Conservation (phyloP, 2,888 invertebrate species). For the Dolomedes plantarius region DNA sequence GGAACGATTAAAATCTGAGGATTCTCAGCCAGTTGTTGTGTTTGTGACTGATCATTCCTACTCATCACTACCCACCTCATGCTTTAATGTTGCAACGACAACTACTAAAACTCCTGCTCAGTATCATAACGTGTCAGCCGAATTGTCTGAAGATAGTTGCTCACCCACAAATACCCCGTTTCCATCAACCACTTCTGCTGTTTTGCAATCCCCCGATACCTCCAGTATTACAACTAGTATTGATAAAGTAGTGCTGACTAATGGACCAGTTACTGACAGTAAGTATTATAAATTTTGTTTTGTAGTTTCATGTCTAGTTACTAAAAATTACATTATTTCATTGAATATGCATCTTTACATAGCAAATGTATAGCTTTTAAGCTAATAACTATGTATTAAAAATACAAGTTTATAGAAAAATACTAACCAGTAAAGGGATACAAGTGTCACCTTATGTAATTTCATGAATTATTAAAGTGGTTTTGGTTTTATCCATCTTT, state of each 20-base stretch:
- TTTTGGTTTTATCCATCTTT: no score
- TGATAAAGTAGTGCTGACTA: conserved; percentile 47
- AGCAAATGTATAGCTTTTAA: no score
- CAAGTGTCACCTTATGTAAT: no score
- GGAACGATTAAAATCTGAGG: conserved; percentile 76
- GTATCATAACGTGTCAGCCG: conserved; percentile 75
- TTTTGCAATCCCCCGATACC: conserved; percentile 37
- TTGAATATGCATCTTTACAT: no score
- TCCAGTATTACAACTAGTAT: conserved; percentile 59
- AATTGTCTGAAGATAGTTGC: conserved; percentile 72
- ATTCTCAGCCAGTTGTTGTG: conserved; percentile 74
- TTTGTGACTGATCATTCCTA: conserved; percentile 75
- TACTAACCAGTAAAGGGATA: no score
- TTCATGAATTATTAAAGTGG: no score
- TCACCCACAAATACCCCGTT: conserved; percentile 30
- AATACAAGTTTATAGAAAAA: no score
- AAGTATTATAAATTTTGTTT: conserved; percentile 20
- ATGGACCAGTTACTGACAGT: conserved; percentile 65
- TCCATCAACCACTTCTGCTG: conserved; percentile 23
- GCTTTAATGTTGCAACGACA: conserved; percentile 77
- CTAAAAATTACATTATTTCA: no score
- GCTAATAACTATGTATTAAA: no score
- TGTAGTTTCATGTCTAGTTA: no score
- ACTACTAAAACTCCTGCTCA: conserved; percentile 76
- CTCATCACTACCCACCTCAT: conserved; percentile 76